Evolutionary conservation across 2,888 invertebrate genomes (phyloP).

Genomic region (Notodonta dromedarius): DNA sequence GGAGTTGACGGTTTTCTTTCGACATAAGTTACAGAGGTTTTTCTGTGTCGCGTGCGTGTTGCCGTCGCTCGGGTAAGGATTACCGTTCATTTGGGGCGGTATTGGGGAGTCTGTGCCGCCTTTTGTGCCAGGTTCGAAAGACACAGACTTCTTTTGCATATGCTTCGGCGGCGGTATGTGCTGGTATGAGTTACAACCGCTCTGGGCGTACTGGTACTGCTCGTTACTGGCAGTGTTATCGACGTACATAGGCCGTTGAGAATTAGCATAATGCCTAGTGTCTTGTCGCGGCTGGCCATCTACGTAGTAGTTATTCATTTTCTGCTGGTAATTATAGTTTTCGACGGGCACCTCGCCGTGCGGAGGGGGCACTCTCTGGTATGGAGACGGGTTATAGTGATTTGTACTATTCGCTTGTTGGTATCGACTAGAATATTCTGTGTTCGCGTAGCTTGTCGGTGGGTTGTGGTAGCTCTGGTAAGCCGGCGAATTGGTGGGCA

Average conservation of each 20-base stretch:
- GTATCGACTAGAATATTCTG: constrained; percentile 81
- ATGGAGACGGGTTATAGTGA: constrained; percentile 75
- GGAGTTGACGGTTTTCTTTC: constrained; percentile 91
- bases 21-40: constrained; percentile 92
- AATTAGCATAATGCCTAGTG: constrained; percentile 63
- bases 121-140: constrained; percentile 90
- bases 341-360: constrained; percentile 74
- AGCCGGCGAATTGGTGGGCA: constrained; percentile 76
- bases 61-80: constrained; percentile 47
- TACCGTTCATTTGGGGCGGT: constrained; percentile 70
- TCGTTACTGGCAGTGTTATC: constrained; percentile 57
- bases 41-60: constrained; percentile 74
- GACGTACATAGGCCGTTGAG: constrained; percentile 67
- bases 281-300: constrained; percentile 65
- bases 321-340: constrained; percentile 68
- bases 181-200: constrained; percentile 84
- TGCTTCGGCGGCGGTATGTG: constrained; percentile 86
- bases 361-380: constrained; percentile 86
- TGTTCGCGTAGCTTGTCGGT: constrained; percentile 77
- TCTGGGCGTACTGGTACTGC: constrained; percentile 67
- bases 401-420: constrained; percentile 67
- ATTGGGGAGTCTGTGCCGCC: constrained; percentile 84
- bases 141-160: constrained; percentile 87
- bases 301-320: constrained; percentile 66
- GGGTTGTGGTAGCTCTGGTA: constrained; percentile 79